A percentile compares a stretch with the other conserved stretches of the same genome.
Conservation (phyloP, 2,797 vertebrate genomes). For the Lutra lutra region DNA sequence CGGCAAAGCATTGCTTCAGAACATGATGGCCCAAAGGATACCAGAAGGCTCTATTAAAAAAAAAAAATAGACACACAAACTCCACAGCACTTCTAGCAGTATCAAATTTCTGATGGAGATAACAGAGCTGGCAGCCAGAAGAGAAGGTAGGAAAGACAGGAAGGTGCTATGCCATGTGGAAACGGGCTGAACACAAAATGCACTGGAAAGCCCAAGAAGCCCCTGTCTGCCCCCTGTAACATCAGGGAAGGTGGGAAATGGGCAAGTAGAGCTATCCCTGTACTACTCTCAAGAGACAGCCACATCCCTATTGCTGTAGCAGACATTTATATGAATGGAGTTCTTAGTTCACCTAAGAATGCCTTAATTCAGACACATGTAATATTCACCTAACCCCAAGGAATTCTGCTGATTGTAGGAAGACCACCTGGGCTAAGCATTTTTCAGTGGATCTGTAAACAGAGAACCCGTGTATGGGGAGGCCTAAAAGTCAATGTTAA, state of each 20-base stretch:
- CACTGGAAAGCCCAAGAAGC: neutral
- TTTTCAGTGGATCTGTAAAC: constrained; percentile 47
- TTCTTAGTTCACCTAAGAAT: constrained; percentile 38
- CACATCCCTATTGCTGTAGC: neutral
- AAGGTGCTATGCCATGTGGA: neutral
- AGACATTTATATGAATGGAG: neutral
- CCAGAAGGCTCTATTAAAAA: constrained; percentile 40
- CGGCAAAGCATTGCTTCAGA: constrained; percentile 54
- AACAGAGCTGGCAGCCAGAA: constrained; percentile 57
- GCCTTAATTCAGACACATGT: constrained; percentile 1
- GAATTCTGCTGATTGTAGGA: neutral
- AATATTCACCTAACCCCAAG: neutral
- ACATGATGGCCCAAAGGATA: constrained; percentile 69
- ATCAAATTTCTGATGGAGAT: constrained; percentile 65
- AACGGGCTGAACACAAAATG: constrained; percentile 20
- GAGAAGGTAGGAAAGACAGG: constrained; percentile 7
- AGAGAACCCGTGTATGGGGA: neutral
- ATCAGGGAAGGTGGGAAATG: neutral
- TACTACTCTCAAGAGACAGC: neutral
- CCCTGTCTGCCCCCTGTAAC: neutral
- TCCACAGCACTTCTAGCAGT: constrained; percentile 15
- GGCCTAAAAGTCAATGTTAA: constrained; percentile 42
- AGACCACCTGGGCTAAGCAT: neutral
- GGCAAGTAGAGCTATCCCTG: neutral
- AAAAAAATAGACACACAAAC: neutral